Evolutionary conservation across 2,888 invertebrate species (phyloP), one percentile per base, ranked within the genome.

Genomic region (Zele albiditarsus): DNA sequence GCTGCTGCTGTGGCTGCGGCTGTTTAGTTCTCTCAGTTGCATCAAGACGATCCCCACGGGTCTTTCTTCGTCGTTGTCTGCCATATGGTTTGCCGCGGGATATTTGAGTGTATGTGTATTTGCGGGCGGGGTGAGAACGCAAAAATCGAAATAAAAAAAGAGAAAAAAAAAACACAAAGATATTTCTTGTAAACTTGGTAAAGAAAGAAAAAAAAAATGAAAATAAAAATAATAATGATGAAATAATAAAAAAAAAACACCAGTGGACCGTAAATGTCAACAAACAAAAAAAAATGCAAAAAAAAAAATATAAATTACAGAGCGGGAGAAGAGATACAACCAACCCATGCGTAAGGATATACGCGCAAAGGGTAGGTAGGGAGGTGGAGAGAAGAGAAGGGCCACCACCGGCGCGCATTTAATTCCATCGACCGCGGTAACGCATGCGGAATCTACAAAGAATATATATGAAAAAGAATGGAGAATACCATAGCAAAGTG

Each of bases 371-470:
- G 33, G 53, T 28, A 10, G 49, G 63, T 38, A 53, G 76, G 74
- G 69, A 77, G 74, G 75, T 68, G 58, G 57, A 42, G 31, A 6
- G 65, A 71, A 74, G 73, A 70, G 73, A 80, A 74, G 75, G 83
- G 82, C 87, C 89, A 88, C 88, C 89, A 88, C 85, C 88, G 83
- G 82, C 85, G 84, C 82, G 83, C 82, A 83, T 86, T 88, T 88
- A 88, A 87, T 87, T 88, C 89, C 89, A 88, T 87, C 87, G 88
- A 87, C 86, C 86, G 84, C 85, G 89, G 86, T 88, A 89, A 86
- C 87, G 88, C 89, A 89, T 89, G 89, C 89, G 87, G 87, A 87
- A 89, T 89, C 88, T 89, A 89, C 87, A 89, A 88, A 87, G 86
- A 80, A 74, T 88, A 89, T 53, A 53, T 10, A 53, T 82, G 84